These are phyloP conservation scores for Idaea biselata DNA, from an alignment of 2,888 invertebrate species.

Conservation along the genomic window DNA sequence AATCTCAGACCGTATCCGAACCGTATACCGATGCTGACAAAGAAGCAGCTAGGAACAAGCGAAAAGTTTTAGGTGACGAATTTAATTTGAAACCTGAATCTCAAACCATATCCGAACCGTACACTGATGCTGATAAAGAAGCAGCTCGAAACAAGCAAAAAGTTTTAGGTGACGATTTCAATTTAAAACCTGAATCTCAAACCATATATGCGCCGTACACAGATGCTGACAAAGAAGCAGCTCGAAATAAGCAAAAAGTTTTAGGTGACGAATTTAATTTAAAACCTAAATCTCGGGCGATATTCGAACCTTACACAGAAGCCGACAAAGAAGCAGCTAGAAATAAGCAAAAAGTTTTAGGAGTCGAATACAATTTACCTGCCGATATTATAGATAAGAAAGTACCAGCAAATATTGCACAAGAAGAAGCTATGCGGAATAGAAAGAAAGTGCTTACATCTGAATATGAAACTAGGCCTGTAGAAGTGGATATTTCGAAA, in stretches of 20 bases:
- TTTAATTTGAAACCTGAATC: constrained; percentile 62
- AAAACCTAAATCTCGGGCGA: constrained; percentile 26
- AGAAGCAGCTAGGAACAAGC: constrained; percentile 81
- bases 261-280: constrained; percentile 82
- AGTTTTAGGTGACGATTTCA: constrained; percentile 82
- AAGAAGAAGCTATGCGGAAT: constrained; percentile 63
- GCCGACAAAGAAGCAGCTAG: constrained; percentile 81
- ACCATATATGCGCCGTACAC: constrained; percentile 45
- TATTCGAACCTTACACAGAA: constrained; percentile 53
- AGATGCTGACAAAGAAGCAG: constrained; percentile 80
- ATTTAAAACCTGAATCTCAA: constrained; percentile 43
- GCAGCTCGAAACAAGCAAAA: constrained; percentile 82
- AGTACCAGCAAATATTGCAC: constrained; percentile 58
- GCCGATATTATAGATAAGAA: constrained; percentile 35
- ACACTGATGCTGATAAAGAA: constrained; percentile 77
- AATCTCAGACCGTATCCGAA: constrained; percentile 26
- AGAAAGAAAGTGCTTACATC: constrained; percentile 47
- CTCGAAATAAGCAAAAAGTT: constrained; percentile 82
- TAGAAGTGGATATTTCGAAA: constrained; percentile 27
- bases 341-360: constrained; percentile 82
- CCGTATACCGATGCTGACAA: constrained; percentile 74
- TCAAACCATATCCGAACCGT: constrained; percentile 37
- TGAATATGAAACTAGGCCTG: constrained; percentile 41
- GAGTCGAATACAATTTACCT: constrained; percentile 81
- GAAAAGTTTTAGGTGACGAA: constrained; percentile 82